phyloP scores from a whole-genome alignment of 1,140 invertebrate species.

The Caenorhabditis remanei region DNA sequence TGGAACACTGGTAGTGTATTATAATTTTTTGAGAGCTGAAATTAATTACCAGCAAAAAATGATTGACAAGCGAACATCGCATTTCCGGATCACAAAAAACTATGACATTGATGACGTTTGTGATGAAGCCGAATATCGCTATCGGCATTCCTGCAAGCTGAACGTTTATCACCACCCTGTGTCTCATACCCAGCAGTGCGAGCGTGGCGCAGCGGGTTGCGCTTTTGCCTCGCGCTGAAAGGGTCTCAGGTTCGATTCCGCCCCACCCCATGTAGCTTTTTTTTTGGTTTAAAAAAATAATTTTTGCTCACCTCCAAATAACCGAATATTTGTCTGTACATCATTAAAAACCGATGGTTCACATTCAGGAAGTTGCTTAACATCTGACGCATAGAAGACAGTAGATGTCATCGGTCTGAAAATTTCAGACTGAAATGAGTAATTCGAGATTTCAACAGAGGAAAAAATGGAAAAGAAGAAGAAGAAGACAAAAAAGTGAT shows the following conservation, averaged over 20 bases:
- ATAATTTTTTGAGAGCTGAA: background rate
- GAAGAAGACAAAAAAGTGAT: background rate
- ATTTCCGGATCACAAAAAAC: constrained; percentile 75
- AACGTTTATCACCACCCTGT: too few species aligned
- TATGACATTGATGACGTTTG: constrained; percentile 76
- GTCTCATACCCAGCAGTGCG: too few species aligned
- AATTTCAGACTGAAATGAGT: background rate
- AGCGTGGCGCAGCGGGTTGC: too few species aligned
- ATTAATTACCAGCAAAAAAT: constrained; percentile 72
- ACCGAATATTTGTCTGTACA: constrained; percentile 42
- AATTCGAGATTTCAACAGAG: background rate
- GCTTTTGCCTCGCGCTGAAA: too few species aligned
- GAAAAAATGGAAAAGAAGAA: background rate
- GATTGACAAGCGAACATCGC: constrained; percentile 74
- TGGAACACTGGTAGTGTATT: constrained; percentile 22
- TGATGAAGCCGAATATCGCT: constrained; percentile 73
- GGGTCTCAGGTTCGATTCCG: too few species aligned
- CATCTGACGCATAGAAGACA: constrained; percentile 17
- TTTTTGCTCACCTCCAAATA: constrained; percentile 52
- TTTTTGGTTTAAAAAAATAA: too few species aligned
- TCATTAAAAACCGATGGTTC: constrained; percentile 62
- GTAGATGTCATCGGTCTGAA: constrained; percentile 48
- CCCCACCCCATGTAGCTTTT: too few species aligned
- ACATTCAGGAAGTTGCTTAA: constrained; percentile 1
- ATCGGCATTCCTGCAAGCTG: constrained; percentile 72